Percentiles rank a stretch among this genome's conserved stretches.
Evolutionary conservation across 2,797 vertebrate species (phyloP).

Genomic region (Zenarchopterus dispar): DNA sequence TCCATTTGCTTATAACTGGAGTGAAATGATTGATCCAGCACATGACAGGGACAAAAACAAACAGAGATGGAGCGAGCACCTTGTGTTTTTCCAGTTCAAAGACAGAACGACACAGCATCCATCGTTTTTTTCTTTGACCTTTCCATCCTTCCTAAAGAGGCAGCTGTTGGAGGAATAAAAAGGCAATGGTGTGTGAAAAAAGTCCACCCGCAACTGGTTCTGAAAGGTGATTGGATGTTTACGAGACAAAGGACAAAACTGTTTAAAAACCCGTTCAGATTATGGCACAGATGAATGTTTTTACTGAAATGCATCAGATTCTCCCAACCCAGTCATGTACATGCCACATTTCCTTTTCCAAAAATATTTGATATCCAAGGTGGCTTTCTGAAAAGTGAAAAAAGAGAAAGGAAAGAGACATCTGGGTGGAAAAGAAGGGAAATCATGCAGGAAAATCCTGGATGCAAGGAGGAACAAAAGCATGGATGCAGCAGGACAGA

Average conservation of each 20-base stretch:
- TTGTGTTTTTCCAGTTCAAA: slow-evolving; percentile 78
- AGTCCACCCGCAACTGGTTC: slow-evolving; percentile 22
- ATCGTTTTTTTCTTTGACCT: slow-evolving; percentile 12
- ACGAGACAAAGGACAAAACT: neutral
- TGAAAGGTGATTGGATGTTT: slow-evolving; percentile 19
- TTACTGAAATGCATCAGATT: slow-evolving; percentile 34
- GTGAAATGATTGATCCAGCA: slow-evolving; percentile 56
- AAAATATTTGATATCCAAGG: slow-evolving; percentile 7
- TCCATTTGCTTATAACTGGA: slow-evolving; percentile 44
- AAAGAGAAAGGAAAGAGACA: too few relatives aligned
- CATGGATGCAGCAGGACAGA: neutral
- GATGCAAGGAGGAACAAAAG: too few relatives aligned
- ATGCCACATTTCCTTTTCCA: neutral
- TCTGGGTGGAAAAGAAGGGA: too few relatives aligned
- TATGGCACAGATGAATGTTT: slow-evolving; percentile 36
- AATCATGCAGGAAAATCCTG: too few relatives aligned
- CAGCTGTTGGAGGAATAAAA: slow-evolving; percentile 4
- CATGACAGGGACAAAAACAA: slow-evolving; percentile 4
- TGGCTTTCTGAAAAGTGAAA: neutral
- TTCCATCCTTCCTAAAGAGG: slow-evolving; percentile 7
- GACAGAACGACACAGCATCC: slow-evolving; percentile 1
- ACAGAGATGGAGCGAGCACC: slow-evolving; percentile 42
- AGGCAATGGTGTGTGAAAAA: slow-evolving; percentile 20
- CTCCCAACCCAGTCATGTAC: slow-evolving; percentile 25
- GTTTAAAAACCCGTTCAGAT: slow-evolving; percentile 18